Base-by-base conservation (phyloP, 53 echinoderm and acorn worm genomes). In the Crossaster papposus region DNA sequence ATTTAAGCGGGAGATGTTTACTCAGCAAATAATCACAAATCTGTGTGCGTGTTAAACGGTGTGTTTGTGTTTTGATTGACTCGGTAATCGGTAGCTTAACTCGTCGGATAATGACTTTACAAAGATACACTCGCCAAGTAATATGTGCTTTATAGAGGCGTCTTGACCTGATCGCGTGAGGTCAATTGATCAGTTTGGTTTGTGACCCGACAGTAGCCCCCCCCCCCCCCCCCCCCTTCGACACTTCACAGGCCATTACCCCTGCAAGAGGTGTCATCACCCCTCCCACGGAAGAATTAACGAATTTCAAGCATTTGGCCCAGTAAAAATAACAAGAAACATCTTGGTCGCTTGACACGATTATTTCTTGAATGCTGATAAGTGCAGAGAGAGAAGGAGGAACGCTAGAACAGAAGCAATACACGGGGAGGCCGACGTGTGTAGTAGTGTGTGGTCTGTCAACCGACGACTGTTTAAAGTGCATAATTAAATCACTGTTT, bases 291-390 rank as follows among this genome's bases (percentile, higher is more conserved):
- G 54, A 85, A 85, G 74, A 58, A 64, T 64, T 77, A 77, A 37
- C 62, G 87, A 87, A 64, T 87, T 87, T 87, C 75, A 62, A 87
- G 87, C 87, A 87, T 87, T 76, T 55, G 77, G 87, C 87, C 87
- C 63, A 87, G 87, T 62, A 87, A 87, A 84, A 76, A 87, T 87
- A 86, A 86, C 86, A 86, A 86, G 86, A 86, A 86, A 75, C 86
- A 86, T 76, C 86, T 36, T 86, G 86, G 86, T 55, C 63, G 76
- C 87, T 87, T 87, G 87, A 87, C 87, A 87, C 87, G 87, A 87
- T 77, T 87, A 75, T 77, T 77, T 76, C 64, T 76, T 77, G 72
- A 72, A 73, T 73, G 85, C 50, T 52, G 71, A n/a, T 76, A 87
- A 75, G 87, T 87, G 87, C 62, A 29, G 77, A 87, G 63, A 87